Percentiles rank a stretch among this genome's conserved stretches.
Evolutionary conservation across 2,888 invertebrate genomes (phyloP).

Genomic region (Thera britannica): DNA sequence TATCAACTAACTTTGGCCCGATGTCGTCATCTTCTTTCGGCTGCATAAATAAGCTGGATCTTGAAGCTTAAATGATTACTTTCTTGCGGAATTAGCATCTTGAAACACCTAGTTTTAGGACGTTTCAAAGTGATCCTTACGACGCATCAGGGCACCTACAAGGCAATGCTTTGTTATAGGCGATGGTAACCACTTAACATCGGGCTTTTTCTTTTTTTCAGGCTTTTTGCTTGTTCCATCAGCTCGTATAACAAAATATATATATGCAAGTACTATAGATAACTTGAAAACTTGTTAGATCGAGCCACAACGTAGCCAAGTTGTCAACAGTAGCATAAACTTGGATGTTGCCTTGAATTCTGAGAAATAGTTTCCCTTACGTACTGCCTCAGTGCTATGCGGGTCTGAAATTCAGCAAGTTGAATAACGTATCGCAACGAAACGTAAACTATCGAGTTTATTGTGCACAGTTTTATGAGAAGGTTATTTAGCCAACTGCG

Average conservation of each 20-base stretch:
- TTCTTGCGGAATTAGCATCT: too few relatives aligned
- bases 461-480: neutral
- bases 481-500: neutral
- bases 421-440: conserved; percentile 10
- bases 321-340: conserved; percentile 15
- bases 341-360: conserved; percentile 20
- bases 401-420: conserved; percentile 22
- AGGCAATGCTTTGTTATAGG: too few relatives aligned
- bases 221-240: too few relatives aligned
- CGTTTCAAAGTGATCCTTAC: too few relatives aligned
- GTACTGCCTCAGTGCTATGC: conserved; percentile 3
- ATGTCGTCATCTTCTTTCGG: conserved; percentile 21
- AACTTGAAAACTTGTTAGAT: conserved; percentile 9
- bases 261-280: neutral
- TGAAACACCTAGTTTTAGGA: too few relatives aligned
- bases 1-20: conserved; percentile 20
- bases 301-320: conserved; percentile 6
- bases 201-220: too few relatives aligned
- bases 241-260: too few relatives aligned
- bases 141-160: too few relatives aligned
- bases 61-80: neutral
- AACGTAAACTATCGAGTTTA: neutral
- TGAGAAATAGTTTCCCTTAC: conserved; percentile 23
- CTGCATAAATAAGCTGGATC: conserved; percentile 3
- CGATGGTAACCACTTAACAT: too few relatives aligned